These are phyloP conservation scores for Epicampocera succincta DNA, from an alignment of 2,888 invertebrate genomes.

Conservation along the genomic window DNA sequence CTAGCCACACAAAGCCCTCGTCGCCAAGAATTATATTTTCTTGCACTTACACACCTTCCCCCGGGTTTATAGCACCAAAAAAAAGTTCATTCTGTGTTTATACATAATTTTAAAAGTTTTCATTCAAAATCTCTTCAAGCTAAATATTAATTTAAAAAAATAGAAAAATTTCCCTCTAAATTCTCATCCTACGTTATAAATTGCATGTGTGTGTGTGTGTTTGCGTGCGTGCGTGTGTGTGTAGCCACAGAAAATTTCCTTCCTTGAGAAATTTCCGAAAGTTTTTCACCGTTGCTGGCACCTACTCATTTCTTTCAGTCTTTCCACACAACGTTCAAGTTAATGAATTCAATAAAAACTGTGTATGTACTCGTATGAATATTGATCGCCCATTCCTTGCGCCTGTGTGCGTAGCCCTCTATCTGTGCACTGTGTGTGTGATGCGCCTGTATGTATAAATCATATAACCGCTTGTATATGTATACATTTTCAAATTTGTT, in stretches of 20 bases:
- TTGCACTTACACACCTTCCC: conserved; percentile 70
- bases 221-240: not conserved
- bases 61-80: too few relatives aligned
- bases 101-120: conserved; percentile 29
- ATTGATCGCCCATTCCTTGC: conserved; percentile 15
- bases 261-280: conserved; percentile 57
- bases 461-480: conserved; percentile 2
- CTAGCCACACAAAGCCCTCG: conserved; percentile 80
- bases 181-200: conserved; percentile 22
- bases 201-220: not conserved
- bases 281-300: conserved; percentile 73
- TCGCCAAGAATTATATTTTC: conserved; percentile 70
- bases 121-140: conserved; percentile 40
- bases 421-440: conserved; percentile 9
- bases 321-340: not conserved
- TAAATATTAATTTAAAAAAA: not conserved
- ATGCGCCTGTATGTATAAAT: not conserved
- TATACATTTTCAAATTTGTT: conserved; percentile 34
- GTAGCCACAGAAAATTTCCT: conserved; percentile 39
- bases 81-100: not conserved
- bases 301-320: conserved; percentile 69
- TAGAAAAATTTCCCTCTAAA: conserved; percentile 60
- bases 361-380: conserved; percentile 12
- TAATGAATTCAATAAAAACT: not conserved
- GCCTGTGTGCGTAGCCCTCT: conserved; percentile 18